Conservation (phyloP, 2,113 vertebrate species). For the Hippocampus zosterae region DNA sequence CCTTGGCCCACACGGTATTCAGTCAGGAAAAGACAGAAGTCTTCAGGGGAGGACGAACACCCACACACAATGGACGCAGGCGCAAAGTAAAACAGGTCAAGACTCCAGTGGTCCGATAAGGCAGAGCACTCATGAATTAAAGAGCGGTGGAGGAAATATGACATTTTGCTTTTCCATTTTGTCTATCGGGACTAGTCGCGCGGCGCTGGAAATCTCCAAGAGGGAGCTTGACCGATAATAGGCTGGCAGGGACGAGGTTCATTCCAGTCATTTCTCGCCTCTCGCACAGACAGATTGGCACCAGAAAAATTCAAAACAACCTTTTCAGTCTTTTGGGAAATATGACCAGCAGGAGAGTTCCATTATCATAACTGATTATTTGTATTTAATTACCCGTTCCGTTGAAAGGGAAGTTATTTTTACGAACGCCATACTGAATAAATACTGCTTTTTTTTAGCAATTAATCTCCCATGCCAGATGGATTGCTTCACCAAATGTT, state of each 20-base stretch:
- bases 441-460: slow-evolving; percentile 44
- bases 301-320: slow-evolving; percentile 52
- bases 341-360: slow-evolving; percentile 41
- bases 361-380: slow-evolving; percentile 62
- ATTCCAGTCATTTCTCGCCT: slow-evolving; percentile 58
- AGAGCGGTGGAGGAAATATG: slow-evolving; percentile 66
- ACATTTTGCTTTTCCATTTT: slow-evolving; percentile 68
- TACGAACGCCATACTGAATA: slow-evolving; percentile 31
- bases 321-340: slow-evolving; percentile 44
- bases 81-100: slow-evolving; percentile 73
- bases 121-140: slow-evolving; percentile 71
- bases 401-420: slow-evolving; percentile 37
- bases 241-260: slow-evolving; percentile 57
- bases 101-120: slow-evolving; percentile 71
- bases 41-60: slow-evolving; percentile 57
- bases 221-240: slow-evolving; percentile 63
- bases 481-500: slow-evolving; percentile 26
- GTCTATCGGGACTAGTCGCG: slow-evolving; percentile 64
- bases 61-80: slow-evolving; percentile 58
- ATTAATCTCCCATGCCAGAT: slow-evolving; percentile 8
- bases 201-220: slow-evolving; percentile 68
- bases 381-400: slow-evolving; percentile 52
- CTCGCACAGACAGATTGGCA: slow-evolving; percentile 50
- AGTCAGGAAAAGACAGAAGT: slow-evolving; percentile 44
- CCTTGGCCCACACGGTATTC: slow-evolving; percentile 38